These are phyloP conservation scores for Ptychodera flava DNA, from an alignment of 35 echinoderm and acorn worm genomes.

Conservation along the genomic window DNA sequence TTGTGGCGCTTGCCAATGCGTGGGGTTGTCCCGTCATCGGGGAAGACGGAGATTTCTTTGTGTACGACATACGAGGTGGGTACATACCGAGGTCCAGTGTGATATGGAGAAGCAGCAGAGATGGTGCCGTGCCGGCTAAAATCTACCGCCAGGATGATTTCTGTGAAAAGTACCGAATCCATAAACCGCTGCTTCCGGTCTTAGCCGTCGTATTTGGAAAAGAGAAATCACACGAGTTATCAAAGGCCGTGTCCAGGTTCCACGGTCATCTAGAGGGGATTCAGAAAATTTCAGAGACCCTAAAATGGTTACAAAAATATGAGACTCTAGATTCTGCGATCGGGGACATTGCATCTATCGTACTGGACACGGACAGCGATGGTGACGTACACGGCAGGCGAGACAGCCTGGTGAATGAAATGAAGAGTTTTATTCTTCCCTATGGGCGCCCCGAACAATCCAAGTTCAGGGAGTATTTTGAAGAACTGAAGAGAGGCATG, in stretches of 20 bases:
- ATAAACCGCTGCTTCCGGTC: constrained; percentile 56
- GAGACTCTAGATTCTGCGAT: too few relatives aligned
- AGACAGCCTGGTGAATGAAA: neutral
- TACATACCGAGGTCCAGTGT: constrained; percentile 66
- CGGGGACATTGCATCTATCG: too few relatives aligned
- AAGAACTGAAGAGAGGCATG: neutral
- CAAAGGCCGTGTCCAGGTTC: constrained; percentile 42
- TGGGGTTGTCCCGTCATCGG: constrained; percentile 59
- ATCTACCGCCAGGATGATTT: constrained; percentile 53
- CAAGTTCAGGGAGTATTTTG: neutral
- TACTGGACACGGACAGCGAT: too few relatives aligned
- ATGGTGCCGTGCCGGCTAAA: constrained; percentile 6
- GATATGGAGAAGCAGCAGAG: constrained; percentile 25
- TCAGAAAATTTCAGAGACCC: constrained; percentile 19
- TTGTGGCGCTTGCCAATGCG: constrained; percentile 59
- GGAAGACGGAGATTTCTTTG: constrained; percentile 78
- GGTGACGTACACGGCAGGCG: neutral
- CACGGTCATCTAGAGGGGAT: neutral
- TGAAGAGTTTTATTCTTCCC: neutral
- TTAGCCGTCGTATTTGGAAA: constrained; percentile 71
- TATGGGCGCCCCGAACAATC: neutral
- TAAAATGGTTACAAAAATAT: too few relatives aligned
- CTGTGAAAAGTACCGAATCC: constrained; percentile 56
- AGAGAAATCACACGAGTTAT: constrained; percentile 43
- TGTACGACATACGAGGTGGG: constrained; percentile 66